Conservation (phyloP, 2,113 vertebrate genomes). For the Eonycteris spelaea region DNA sequence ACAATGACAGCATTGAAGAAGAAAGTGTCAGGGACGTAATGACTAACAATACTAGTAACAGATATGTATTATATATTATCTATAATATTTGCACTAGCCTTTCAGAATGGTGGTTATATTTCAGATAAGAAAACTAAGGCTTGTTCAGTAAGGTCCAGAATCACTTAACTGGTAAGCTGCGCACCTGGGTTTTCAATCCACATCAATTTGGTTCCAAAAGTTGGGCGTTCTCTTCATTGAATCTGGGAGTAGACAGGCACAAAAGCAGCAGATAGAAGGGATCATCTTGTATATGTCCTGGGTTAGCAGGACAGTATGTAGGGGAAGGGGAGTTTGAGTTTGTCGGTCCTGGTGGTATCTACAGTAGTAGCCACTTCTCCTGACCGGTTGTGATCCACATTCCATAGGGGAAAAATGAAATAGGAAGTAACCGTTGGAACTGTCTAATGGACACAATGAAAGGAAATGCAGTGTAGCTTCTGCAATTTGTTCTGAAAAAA, state of each 20-base stretch:
- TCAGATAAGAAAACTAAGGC: not conserved
- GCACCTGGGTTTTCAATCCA: not conserved
- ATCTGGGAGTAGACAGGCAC: not conserved
- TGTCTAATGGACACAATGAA: not conserved
- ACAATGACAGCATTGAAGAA: not conserved
- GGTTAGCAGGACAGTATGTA: not conserved
- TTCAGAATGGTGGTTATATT: not conserved
- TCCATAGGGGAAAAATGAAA: not conserved
- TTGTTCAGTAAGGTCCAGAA: not conserved
- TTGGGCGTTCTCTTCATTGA: not conserved
- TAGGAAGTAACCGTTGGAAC: conserved; percentile 15
- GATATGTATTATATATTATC: not conserved
- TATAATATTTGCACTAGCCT: conserved; percentile 1
- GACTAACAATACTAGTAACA: conserved; percentile 4
- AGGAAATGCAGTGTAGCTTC: conserved; percentile 17
- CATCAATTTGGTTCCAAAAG: not conserved
- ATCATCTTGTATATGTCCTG: not conserved
- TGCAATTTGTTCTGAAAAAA: conserved; percentile 18
- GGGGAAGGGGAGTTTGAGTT: not conserved
- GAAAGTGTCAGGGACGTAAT: not conserved
- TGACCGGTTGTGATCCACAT: not conserved
- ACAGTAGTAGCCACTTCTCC: not conserved
- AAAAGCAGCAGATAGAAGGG: not conserved
- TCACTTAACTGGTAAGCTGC: not conserved
- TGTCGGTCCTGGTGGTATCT: not conserved